Base-by-base conservation (phyloP, 2,888 invertebrate species). In the Polyommatus icarus region DNA sequence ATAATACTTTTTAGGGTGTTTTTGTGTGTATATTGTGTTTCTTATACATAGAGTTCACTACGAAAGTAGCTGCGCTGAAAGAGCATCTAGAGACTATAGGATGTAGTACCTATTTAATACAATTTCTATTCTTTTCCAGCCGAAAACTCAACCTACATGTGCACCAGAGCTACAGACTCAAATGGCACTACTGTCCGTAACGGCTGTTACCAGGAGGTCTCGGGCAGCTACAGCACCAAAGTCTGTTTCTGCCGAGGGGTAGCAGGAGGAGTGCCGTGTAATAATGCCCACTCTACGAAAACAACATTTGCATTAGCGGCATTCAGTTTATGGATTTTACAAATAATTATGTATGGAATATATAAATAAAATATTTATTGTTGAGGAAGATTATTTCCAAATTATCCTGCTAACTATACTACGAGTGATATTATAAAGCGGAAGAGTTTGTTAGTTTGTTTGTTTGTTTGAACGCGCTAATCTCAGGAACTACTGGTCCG, bases 71-170 rank as follows among this genome's bases (percentile, higher is more conserved):
- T 32, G 32, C 32, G 32, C 32, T 32, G 32, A 32, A 32, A 32
- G 32, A 29, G 29, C 3, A 29, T n/a, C n/a, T n/a, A n/a, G n/a
- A n/a, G n/a, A n/a, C 8, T 32, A 32, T 32, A 57, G 59, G n/a
- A 20, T 59, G 59, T n/a, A 2, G 7, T 59, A n/a, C n/a, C 1
- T 24, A 59, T 20, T 10, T 1, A 59, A 10, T 20, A 59, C 24
- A 24, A 61, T 10, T 54, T 46, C 15, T 3, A 77, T 29, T 67
- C 7, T 24, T 76, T 80, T 82, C 50, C 87, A 96, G 96, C 95
- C 80, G 94, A 95, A 86, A 96, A 96, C 85, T 95, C 96, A 2
- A 96, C 96, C 0, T 95, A 96, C 83, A 95, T 96, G 95, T 96
- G 96, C 84, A 95, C 96, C 73, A 95, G 95, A 85, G 96, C 95